Percentiles rank a stretch among this genome's conserved stretches.
These are phyloP conservation scores for Hystrix cristata DNA, from an alignment of 2,113 vertebrate genomes.

Conservation along the genomic window DNA sequence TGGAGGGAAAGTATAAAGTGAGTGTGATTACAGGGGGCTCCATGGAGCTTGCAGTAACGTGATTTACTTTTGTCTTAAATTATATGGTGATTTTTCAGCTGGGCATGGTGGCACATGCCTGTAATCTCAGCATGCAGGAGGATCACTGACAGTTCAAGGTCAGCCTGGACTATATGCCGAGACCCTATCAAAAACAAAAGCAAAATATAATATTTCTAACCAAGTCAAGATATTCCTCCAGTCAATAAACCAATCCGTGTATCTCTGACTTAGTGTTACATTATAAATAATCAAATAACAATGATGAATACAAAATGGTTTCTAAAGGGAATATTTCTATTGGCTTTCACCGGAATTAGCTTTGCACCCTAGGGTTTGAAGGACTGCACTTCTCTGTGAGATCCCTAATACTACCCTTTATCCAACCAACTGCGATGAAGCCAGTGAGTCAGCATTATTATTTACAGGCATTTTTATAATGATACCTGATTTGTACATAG, in stretches of 20 bases:
- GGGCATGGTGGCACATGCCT: neutral
- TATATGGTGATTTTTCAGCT: neutral
- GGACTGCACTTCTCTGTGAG: neutral
- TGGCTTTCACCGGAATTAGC: neutral
- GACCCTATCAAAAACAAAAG: neutral
- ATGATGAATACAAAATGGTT: neutral
- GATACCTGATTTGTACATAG: neutral
- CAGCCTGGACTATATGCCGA: neutral
- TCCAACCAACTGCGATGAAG: neutral
- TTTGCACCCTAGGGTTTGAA: constrained; percentile 54
- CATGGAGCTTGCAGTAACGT: neutral
- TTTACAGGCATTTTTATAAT: neutral
- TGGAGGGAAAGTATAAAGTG: neutral
- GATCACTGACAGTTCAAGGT: neutral
- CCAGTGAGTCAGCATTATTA: neutral
- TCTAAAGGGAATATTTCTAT: constrained; percentile 41
- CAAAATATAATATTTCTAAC: neutral
- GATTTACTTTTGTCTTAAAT: constrained; percentile 26
- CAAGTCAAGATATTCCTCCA: constrained; percentile 24
- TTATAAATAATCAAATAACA: constrained; percentile 42
- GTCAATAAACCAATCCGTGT: constrained; percentile 39
- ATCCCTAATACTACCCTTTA: neutral
- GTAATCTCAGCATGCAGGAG: neutral
- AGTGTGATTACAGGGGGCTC: neutral
- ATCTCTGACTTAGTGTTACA: neutral